Evolutionary conservation across 2,888 invertebrate species (phyloP).

Genomic region (Diaprepes abbreviatus): DNA sequence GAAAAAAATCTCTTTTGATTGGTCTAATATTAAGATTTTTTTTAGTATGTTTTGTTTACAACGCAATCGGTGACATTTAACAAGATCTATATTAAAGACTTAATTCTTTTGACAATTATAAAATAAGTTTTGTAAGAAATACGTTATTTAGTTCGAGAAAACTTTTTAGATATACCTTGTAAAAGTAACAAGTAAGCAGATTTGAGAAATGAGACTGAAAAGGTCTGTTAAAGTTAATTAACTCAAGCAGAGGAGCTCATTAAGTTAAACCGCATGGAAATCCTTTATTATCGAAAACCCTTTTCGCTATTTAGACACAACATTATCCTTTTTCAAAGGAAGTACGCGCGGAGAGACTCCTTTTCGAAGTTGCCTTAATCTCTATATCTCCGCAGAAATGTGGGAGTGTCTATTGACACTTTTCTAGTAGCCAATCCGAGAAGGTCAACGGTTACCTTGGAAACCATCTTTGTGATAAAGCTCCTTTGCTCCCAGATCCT

Average conservation of each 20-base stretch:
- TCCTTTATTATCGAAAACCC: slow-evolving; percentile 28
- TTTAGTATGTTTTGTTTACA: too few species aligned
- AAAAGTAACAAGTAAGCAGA: not conserved
- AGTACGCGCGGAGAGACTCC: slow-evolving; percentile 32
- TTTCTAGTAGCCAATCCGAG: slow-evolving; percentile 65
- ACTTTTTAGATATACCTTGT: not conserved
- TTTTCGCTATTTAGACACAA: slow-evolving; percentile 29
- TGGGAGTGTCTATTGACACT: slow-evolving; percentile 65
- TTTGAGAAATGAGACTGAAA: slow-evolving; percentile 3
- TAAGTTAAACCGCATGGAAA: slow-evolving; percentile 38
- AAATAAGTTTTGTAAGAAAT: too few species aligned
- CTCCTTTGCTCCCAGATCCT: slow-evolving; percentile 48
- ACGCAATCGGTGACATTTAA: too few species aligned
- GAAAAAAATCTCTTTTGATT: too few species aligned
- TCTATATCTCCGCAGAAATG: slow-evolving; percentile 47
- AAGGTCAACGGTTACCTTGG: slow-evolving; percentile 64
- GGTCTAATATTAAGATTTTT: too few species aligned
- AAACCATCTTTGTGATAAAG: slow-evolving; percentile 63
- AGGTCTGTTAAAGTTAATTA: slow-evolving; percentile 32
- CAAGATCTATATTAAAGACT: too few species aligned
- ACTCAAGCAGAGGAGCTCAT: slow-evolving; percentile 25
- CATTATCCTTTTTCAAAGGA: slow-evolving; percentile 40
- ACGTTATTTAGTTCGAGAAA: not conserved
- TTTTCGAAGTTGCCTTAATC: slow-evolving; percentile 35
- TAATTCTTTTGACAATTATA: too few species aligned